phyloP scores from a whole-genome alignment of 1,140 invertebrate species.

The Platyscapa corneri region DNA sequence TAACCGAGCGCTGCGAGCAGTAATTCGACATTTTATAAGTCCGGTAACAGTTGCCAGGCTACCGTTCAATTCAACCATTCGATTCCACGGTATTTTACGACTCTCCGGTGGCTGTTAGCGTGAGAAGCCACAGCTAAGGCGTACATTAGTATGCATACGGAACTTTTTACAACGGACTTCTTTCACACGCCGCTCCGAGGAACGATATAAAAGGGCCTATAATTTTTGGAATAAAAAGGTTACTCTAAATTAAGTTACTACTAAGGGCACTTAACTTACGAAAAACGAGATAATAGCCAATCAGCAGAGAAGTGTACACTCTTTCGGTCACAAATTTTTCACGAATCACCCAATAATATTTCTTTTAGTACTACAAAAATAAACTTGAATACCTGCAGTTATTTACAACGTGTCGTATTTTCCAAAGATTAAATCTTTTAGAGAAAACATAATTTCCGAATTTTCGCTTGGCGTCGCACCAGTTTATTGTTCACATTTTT shows the following conservation, averaged over 20 bases:
- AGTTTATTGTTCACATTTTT: too few relatives aligned
- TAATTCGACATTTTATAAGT: slow-evolving; percentile 16
- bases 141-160: neutral
- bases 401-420: neutral
- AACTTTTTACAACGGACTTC: slow-evolving; percentile 20
- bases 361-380: too few relatives aligned
- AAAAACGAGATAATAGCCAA: neutral
- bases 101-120: neutral
- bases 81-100: neutral
- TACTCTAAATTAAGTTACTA: neutral
- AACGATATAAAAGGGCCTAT: neutral
- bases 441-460: neutral
- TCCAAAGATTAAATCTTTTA: neutral
- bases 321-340: neutral
- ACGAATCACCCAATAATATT: too few relatives aligned
- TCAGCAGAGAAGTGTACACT: neutral
- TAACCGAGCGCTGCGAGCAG: neutral
- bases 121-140: neutral
- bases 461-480: too few relatives aligned
- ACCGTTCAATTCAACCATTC: neutral
- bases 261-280: neutral
- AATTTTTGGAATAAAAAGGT: neutral
- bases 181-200: neutral
- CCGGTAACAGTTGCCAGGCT: neutral
- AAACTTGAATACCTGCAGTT: too few relatives aligned